Percentiles rank a stretch among this genome's conserved stretches.
phyloP scores from a whole-genome alignment of 2,888 invertebrate species.

The Leucania comma region DNA sequence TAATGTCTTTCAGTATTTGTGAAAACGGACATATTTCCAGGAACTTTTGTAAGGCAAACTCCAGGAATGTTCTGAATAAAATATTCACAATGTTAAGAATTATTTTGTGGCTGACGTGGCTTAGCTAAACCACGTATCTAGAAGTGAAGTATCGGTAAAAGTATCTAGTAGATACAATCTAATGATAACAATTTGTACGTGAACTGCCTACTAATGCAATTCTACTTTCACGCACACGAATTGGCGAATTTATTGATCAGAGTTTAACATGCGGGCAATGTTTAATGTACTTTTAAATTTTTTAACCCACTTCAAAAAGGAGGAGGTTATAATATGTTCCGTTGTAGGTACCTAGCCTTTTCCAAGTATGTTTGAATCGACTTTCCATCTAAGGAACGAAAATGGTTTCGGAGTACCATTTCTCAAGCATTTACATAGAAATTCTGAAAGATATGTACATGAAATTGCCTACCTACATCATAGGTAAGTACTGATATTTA shows the following conservation, averaged over 20 bases:
- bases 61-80: background rate
- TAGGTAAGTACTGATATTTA: background rate
- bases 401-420: background rate
- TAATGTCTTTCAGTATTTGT: too few species aligned
- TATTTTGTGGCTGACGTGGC: background rate
- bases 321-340: too few species aligned
- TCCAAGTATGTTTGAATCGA: too few species aligned
- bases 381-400: too few species aligned
- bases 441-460: background rate
- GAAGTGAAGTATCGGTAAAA: too few species aligned
- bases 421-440: background rate
- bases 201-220: conserved; percentile 31
- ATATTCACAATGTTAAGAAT: background rate
- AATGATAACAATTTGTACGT: conserved; percentile 20
- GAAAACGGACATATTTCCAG: background rate
- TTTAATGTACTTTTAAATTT: background rate
- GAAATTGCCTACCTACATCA: too few species aligned
- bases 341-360: too few species aligned
- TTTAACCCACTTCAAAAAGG: too few species aligned
- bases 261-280: conserved; percentile 37
- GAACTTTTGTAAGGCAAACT: background rate
- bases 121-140: background rate
- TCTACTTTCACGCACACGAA: conserved; percentile 24
- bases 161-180: background rate
- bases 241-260: background rate